These are phyloP conservation scores for Cheumatopsyche charites DNA, from an alignment of 1,140 invertebrate genomes.

Conservation along the genomic window DNA sequence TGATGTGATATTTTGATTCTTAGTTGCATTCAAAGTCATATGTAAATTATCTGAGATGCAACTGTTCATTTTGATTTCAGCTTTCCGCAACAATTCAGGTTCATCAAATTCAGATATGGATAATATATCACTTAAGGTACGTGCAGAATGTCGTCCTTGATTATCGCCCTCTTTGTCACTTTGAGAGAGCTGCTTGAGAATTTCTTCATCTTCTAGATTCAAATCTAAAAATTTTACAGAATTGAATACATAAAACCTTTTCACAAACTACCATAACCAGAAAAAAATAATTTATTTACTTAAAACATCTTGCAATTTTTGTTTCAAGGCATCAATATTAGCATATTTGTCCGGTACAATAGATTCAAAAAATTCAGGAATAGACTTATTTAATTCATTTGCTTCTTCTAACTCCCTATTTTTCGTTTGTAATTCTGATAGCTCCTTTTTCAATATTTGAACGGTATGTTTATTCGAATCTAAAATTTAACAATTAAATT, in stretches of 20 bases:
- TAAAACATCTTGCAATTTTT: slow-evolving; percentile 54
- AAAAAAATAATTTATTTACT: slow-evolving; percentile 34
- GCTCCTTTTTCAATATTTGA: slow-evolving; percentile 62
- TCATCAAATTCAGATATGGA: slow-evolving; percentile 74
- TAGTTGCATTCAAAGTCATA: slow-evolving; percentile 37
- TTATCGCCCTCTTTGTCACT: slow-evolving; percentile 53
- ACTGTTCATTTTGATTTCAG: slow-evolving; percentile 54
- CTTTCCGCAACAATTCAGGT: slow-evolving; percentile 61
- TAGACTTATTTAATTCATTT: slow-evolving; percentile 53
- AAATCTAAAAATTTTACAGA: slow-evolving; percentile 53
- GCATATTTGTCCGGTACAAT: slow-evolving; percentile 72
- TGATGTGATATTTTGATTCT: slow-evolving; percentile 40
- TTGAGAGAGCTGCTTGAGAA: slow-evolving; percentile 52
- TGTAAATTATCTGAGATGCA: slow-evolving; percentile 39
- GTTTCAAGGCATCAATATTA: slow-evolving; percentile 68
- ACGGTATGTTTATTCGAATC: slow-evolving; percentile 57
- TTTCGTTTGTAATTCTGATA: slow-evolving; percentile 62
- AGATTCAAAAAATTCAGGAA: slow-evolving; percentile 67
- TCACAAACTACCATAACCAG: background rate
- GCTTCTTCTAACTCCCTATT: slow-evolving; percentile 62
- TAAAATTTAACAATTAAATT: slow-evolving; percentile 17
- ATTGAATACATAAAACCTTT: background rate
- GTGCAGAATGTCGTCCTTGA: slow-evolving; percentile 61
- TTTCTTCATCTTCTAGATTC: slow-evolving; percentile 64
- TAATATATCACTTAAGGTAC: slow-evolving; percentile 72